These are phyloP conservation scores for Eurystomus gularis DNA, from an alignment of 2,113 vertebrate species.

Conservation along the genomic window DNA sequence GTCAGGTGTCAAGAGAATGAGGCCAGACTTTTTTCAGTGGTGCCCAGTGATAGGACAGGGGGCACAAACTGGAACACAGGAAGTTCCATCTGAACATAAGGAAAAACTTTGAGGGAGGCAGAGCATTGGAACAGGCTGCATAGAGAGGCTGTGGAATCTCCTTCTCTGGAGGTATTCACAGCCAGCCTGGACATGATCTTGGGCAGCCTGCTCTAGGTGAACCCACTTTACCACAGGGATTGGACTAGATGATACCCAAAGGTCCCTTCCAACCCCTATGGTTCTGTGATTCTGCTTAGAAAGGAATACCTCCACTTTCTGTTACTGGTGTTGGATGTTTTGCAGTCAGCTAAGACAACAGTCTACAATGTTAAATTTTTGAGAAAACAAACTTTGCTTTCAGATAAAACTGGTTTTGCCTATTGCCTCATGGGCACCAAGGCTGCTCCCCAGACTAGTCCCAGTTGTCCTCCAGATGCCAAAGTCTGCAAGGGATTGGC, in stretches of 20 bases:
- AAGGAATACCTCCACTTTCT: neutral
- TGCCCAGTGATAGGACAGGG: neutral
- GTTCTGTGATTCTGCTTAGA: neutral
- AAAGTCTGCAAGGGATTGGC: neutral
- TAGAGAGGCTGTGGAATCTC: neutral
- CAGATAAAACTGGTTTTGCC: neutral
- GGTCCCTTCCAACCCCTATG: neutral
- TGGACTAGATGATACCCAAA: neutral
- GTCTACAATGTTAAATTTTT: neutral
- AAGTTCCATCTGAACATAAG: neutral
- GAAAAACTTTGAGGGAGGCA: neutral
- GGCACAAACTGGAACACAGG: neutral
- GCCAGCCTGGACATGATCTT: neutral
- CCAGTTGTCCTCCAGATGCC: neutral
- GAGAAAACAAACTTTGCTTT: neutral
- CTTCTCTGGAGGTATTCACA: neutral
- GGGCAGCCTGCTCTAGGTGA: neutral
- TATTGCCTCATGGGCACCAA: neutral
- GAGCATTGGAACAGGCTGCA: too few species aligned
- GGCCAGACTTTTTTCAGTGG: neutral
- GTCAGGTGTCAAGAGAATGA: neutral
- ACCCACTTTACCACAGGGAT: neutral
- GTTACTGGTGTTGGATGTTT: fast-evolving
- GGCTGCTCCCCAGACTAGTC: neutral
- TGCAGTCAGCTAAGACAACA: neutral